These are phyloP conservation scores for Thumatha senex DNA, from an alignment of 2,888 invertebrate species.

Conservation along the genomic window DNA sequence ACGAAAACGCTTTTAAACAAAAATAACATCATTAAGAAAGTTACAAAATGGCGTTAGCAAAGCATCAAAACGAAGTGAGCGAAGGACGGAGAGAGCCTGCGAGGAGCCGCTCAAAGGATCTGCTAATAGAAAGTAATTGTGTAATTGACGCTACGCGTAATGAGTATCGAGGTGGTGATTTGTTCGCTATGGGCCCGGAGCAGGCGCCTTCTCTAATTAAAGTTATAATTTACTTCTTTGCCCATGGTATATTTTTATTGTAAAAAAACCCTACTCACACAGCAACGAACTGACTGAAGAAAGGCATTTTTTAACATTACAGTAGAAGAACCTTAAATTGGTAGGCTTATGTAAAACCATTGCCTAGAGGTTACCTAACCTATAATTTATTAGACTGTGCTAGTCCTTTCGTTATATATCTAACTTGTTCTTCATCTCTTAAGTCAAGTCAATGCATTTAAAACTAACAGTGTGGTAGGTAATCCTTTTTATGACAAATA, in stretches of 20 bases:
- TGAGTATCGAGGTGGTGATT: constrained; percentile 13
- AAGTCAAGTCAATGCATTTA: too few species aligned
- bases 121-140: constrained; percentile 13
- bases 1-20: constrained; percentile 5
- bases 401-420: too few species aligned
- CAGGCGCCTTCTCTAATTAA: neutral
- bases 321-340: too few species aligned
- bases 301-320: too few species aligned
- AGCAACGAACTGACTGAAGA: too few species aligned
- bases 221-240: neutral
- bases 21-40: constrained; percentile 9
- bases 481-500: too few species aligned
- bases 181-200: constrained; percentile 2
- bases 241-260: neutral
- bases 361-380: too few species aligned
- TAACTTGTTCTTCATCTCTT: too few species aligned
- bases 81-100: neutral
- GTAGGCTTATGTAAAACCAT: too few species aligned
- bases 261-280: too few species aligned
- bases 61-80: constrained; percentile 1
- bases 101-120: constrained; percentile 7
- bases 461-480: too few species aligned
- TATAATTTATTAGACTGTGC: too few species aligned
- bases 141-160: constrained; percentile 11
- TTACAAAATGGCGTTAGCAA: constrained; percentile 3